Base-by-base conservation (phyloP, 2,888 invertebrate species). In the Heliothis peltigera region DNA sequence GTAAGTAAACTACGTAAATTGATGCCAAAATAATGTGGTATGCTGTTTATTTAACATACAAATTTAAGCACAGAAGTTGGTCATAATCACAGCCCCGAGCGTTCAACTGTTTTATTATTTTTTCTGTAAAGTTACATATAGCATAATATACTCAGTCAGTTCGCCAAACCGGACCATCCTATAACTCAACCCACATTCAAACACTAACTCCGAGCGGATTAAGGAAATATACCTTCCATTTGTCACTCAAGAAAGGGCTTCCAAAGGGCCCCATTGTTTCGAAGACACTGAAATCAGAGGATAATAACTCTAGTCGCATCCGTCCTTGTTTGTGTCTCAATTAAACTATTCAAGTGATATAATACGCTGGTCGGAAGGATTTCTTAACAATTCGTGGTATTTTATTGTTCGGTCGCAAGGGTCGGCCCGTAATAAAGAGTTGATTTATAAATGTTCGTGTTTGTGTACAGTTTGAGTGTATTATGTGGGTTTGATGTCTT, bases 191-290 rank as follows among this genome's bases (percentile, higher is more conserved):
- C 19, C 44, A 70, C 80, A 77, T 74, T 81, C 67, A 74, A 79
- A 81, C 70, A 79, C 72, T 77, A 86, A 84, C 84, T 83, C 84
- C 84, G 80, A 67, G 65, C 74, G 89, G 89, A 91, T 92, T 90
- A 92, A 87, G 90, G 90, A 92, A 92, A 86, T 88, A 83, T 86
- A 84, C 87, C 89, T 84, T 84, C 88, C 91, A 92, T 93, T 93
- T 91, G 91, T 93, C 92, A 92, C 89, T 91, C 88, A 89, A 89
- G 90, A 86, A 91, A 87, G 90, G 88, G 84, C 83, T 87, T 86
- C 81, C 75, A 89, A 88, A 86, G 88, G 88, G 72, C 73, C 64
- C 88, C 81, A 91, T 93, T 93, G 93, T 93, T 89, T 87, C 66
- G 61, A 79, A 86, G 87, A 87, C 87, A 89, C 86, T 86, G 86